phyloP scores from a whole-genome alignment of 2,888 invertebrate genomes.

The Neoascia interrupta region DNA sequence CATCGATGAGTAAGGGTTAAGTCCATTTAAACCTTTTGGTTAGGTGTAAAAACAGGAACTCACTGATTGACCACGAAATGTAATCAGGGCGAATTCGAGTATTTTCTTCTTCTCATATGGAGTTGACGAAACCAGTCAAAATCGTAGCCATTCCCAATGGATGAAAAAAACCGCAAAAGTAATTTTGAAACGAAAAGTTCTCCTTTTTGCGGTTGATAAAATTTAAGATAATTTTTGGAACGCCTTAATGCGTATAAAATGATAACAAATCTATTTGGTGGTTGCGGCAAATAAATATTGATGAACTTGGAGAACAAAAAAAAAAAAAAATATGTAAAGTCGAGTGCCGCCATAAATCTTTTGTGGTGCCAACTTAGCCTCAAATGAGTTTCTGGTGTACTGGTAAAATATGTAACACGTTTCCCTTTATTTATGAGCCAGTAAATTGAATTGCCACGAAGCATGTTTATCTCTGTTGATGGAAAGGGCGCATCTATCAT shows the following conservation, averaged over 20 bases:
- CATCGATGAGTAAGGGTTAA: too few relatives aligned
- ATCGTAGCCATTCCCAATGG: conserved; percentile 15
- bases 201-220: conserved; percentile 5
- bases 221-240: conserved; percentile 27
- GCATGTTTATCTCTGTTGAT: neutral
- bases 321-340: conserved; percentile 9
- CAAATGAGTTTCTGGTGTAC: conserved; percentile 20
- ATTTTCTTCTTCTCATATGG: neutral
- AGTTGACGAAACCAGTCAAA: conserved; percentile 3
- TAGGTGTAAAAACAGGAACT: too few relatives aligned
- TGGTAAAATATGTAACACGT: neutral
- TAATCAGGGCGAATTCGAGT: conserved; percentile 13
- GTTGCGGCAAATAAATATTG: neutral
- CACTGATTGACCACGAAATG: conserved; percentile 12
- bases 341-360: conserved; percentile 28
- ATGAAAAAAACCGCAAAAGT: conserved; percentile 35
- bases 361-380: neutral
- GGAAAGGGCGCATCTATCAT: neutral
- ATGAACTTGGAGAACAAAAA: neutral
- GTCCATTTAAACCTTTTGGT: too few relatives aligned
- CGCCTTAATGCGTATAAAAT: neutral
- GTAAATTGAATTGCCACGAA: conserved; percentile 2
- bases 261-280: too few relatives aligned
- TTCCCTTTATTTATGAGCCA: conserved; percentile 30
- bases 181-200: conserved; percentile 32